phyloP scores from a whole-genome alignment of 2,113 vertebrate species.

The Pungitius pungitius region DNA sequence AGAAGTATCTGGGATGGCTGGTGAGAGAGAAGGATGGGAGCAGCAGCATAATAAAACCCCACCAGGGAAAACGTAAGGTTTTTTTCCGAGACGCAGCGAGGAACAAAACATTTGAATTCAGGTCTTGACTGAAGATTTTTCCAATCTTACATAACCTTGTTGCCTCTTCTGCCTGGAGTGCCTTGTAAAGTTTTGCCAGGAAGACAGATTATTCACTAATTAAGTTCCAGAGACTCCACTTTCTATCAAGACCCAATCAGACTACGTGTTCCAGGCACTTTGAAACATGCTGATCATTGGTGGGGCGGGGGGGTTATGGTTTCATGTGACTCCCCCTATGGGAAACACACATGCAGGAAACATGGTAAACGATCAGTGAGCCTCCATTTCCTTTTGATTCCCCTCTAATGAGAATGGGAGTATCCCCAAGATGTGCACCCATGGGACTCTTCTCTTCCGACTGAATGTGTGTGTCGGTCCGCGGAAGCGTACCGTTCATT shows the following conservation, averaged over 20 bases:
- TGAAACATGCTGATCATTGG: conserved; percentile 33
- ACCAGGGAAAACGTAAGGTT: background rate
- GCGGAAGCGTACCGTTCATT: conserved; percentile 68
- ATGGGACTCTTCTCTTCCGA: conserved; percentile 43
- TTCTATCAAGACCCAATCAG: conserved; percentile 42
- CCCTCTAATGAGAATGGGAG: conserved; percentile 68
- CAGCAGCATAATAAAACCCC: background rate
- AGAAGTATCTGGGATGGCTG: conserved; percentile 19
- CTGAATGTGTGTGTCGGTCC: conserved; percentile 49
- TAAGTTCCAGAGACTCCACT: conserved; percentile 23
- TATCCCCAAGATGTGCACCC: conserved; percentile 60
- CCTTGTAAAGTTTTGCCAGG: conserved; percentile 35
- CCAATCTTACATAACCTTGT: conserved; percentile 32
- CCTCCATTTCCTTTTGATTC: conserved; percentile 63
- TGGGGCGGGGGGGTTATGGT: conserved; percentile 4
- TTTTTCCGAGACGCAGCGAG: background rate
- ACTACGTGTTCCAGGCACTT: background rate
- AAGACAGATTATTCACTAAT: conserved; percentile 41
- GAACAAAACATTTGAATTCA: conserved; percentile 15
- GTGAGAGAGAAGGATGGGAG: background rate
- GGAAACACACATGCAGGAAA: conserved; percentile 34
- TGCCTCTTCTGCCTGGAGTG: conserved; percentile 31
- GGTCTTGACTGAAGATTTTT: conserved; percentile 24
- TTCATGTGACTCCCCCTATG: conserved; percentile 9
- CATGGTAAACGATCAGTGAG: conserved; percentile 56